Evolutionary conservation across 92 coral and sea anemone genomes (phyloP).

Genomic region (Porites evermanni): DNA sequence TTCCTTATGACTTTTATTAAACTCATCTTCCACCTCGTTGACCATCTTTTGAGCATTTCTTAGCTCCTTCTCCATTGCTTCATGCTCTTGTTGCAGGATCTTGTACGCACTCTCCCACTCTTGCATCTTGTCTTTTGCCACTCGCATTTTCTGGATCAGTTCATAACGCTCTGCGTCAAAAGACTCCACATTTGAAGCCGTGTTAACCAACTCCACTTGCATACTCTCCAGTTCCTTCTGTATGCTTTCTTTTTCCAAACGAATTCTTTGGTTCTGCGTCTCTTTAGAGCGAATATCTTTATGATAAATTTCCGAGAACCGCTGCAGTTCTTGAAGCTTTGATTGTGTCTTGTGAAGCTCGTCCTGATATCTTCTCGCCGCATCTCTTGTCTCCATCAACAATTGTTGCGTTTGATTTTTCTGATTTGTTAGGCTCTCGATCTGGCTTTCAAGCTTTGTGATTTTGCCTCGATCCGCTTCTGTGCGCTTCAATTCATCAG

Average conservation of each 20-base stretch:
- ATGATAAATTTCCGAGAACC: slow-evolving; percentile 50
- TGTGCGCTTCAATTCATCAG: slow-evolving; percentile 57
- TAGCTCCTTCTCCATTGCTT: slow-evolving; percentile 65
- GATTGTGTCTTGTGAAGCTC: slow-evolving; percentile 68
- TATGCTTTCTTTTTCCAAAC: slow-evolving; percentile 66
- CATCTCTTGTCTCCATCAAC: slow-evolving; percentile 77
- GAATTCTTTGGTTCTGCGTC: slow-evolving; percentile 73
- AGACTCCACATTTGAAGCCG: slow-evolving; percentile 67
- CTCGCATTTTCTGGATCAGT: slow-evolving; percentile 70
- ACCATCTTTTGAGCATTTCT: slow-evolving; percentile 66
- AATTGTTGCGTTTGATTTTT: slow-evolving; percentile 77
- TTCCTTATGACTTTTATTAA: slow-evolving; percentile 65
- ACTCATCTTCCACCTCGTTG: slow-evolving; percentile 73
- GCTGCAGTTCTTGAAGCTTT: slow-evolving; percentile 71
- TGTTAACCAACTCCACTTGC: slow-evolving; percentile 67
- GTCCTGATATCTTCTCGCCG: slow-evolving; percentile 62
- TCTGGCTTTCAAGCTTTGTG: slow-evolving; percentile 80
- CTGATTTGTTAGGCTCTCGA: slow-evolving; percentile 76
- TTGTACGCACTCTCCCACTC: slow-evolving; percentile 84
- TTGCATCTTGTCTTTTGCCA: slow-evolving; percentile 60
- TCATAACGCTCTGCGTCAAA: slow-evolving; percentile 76
- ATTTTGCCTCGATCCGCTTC: slow-evolving; percentile 75
- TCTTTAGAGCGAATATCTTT: slow-evolving; percentile 80
- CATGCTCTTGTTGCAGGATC: slow-evolving; percentile 83
- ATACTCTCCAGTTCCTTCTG: slow-evolving; percentile 76